Evolutionary conservation across 2,113 vertebrate species (phyloP), one percentile per base, ranked within the genome.

Genomic region (Phrynosoma platyrhinos): DNA sequence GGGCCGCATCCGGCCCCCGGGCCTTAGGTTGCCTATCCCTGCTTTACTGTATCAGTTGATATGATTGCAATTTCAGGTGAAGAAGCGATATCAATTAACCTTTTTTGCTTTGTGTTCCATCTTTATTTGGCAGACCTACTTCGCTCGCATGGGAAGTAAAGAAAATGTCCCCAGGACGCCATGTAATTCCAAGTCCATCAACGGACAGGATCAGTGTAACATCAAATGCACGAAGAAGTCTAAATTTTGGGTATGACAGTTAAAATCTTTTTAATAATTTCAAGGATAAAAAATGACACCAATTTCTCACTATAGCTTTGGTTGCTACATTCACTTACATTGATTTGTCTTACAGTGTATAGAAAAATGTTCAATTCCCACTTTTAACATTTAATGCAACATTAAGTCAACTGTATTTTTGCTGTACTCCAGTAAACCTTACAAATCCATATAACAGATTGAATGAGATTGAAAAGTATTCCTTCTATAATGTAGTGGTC

Each of bases 131-230:
- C 95, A 99, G 99, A 92, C 99, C 99, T 9, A 99, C 99, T 0
- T 99, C 98, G 23, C 94, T 99, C 94, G 98, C 99, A 0, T 99
- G 99, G 99, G 99, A 99, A 95, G 98, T 99, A 47, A 98, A 99
- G 88, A 99, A 99, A 88, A 99, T 99, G 99, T 99, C 99, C 85
- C 99, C 99, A 0, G 99, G 99, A 79, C 98, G 99, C 30, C 99
- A 99, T 23, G 97, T 99, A 91, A 98, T 99, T 93, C 97, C 98
- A n/a, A 99, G 98, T 92, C 97, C 98, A 0, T 98, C 98, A 0
- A 94, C 98, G 32, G 99, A 99, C 64, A 97, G 99, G 94, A 98
- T 99, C 87, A 98, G 92, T 86, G 98, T 97, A 18, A 97, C 98
- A 14, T 97, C 98, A 68, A 98, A 93, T 83, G 97, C 98, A 87